Base-by-base conservation (phyloP, 2,888 invertebrate species). In the Petrophora chlorosata region DNA sequence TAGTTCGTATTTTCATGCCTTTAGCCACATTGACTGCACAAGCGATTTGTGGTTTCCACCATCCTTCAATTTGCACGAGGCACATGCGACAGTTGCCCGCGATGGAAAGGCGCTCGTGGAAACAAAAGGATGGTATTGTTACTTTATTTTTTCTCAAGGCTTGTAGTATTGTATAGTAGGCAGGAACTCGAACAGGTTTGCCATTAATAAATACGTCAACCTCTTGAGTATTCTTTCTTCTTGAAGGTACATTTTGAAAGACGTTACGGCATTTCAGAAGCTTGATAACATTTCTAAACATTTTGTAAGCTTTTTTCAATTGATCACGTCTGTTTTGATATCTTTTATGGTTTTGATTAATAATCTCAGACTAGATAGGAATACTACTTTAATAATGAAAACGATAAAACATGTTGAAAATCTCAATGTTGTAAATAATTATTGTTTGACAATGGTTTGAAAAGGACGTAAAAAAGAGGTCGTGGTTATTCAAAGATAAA, bases 21-120 rank as follows among this genome's bases (percentile, higher is more conserved):
- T 99, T 99, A 94, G 95, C 94, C 0, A 99, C 98, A 0, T 97
- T 98, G 95, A 99, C 97, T 1, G 98, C 98, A 85, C 99, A 99
- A 0, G 99, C 98, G n/a, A 99, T 98, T 28, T 99, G 97, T 0
- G 98, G 98, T 92, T 99, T 98, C 16, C 94, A 93, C 65, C 96
- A 95, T 67, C 98, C 99, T 81, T 99, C 99, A 15, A 99, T 95
- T 82, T 99, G 97, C 0, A 99, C 98, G 16, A 99, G 91, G 82
- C 99, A 99, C 99, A 99, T 99, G 55, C 99, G 94, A 73, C 99
- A 99, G 87, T 99, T 99, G 14, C 99, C 99, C 58, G 99, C 99
- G 36, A 99, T 96, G 5, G 99, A 97, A 30, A 99, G 92, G 25
- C 99, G 93, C 70, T 99, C 99, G 84, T 99, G 99, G 79, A 98